These are phyloP conservation scores for Eupsilia transversa DNA, from an alignment of 2,888 invertebrate species.

Conservation along the genomic window DNA sequence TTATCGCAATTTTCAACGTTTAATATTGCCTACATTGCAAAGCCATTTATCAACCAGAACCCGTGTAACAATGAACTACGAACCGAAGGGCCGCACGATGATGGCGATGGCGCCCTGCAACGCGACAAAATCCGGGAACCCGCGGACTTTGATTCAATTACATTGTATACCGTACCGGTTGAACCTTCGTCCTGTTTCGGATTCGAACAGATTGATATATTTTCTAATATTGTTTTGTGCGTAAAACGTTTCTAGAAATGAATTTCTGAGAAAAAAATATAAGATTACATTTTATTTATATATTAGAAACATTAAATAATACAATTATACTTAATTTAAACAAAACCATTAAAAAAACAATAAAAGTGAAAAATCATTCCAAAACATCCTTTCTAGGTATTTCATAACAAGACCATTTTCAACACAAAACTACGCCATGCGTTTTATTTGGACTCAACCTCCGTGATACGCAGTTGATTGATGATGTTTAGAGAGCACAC, in stretches of 20 bases:
- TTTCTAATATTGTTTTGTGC: background rate
- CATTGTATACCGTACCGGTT: constrained; percentile 51
- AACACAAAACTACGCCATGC: constrained; percentile 11
- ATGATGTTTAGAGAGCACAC: constrained; percentile 70
- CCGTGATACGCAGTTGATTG: constrained; percentile 70
- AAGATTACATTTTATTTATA: background rate
- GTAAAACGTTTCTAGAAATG: background rate
- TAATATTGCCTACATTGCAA: background rate
- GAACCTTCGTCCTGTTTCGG: constrained; percentile 38
- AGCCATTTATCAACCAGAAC: constrained; percentile 2
- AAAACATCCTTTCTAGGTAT: background rate
- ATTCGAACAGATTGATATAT: background rate
- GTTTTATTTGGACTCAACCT: constrained; percentile 49
- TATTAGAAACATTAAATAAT: background rate
- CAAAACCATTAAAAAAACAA: too few relatives aligned
- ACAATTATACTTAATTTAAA: too few relatives aligned
- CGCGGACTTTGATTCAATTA: constrained; percentile 70
- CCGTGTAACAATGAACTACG: constrained; percentile 43
- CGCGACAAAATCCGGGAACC: constrained; percentile 51
- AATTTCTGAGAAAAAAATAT: background rate
- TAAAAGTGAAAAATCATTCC: background rate
- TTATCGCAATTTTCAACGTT: background rate
- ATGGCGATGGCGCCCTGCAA: constrained; percentile 8
- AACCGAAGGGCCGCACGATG: constrained; percentile 1
- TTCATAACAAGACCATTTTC: background rate